Conservation (phyloP, 2,797 vertebrate species). For the Crax fasciolata region DNA sequence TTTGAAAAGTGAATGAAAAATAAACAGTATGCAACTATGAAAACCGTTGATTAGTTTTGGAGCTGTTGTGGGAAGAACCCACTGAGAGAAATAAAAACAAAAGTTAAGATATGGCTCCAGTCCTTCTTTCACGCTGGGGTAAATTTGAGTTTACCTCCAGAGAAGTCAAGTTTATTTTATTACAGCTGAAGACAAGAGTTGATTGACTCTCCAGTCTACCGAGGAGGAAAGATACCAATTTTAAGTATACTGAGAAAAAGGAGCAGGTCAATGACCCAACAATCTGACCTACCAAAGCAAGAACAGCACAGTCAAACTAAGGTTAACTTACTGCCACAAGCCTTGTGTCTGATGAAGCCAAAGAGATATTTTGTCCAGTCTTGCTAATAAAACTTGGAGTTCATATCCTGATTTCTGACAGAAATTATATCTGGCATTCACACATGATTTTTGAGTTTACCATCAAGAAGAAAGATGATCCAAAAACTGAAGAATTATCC, state of each 20-base stretch:
- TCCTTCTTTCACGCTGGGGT: background rate
- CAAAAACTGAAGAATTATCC: background rate
- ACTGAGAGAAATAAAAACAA: background rate
- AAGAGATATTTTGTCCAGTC: background rate
- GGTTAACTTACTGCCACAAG: background rate
- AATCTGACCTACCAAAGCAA: background rate
- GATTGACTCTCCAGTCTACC: background rate
- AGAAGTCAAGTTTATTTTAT: background rate
- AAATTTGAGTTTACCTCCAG: background rate
- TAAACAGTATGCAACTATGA: background rate
- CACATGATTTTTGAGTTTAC: background rate
- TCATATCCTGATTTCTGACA: background rate
- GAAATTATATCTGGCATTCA: rapidly evolving
- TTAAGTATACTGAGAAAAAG: background rate
- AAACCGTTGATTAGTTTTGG: background rate
- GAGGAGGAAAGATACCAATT: background rate
- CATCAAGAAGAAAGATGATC: background rate
- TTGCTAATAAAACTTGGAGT: background rate
- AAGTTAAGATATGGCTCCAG: background rate
- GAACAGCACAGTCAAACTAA: background rate
- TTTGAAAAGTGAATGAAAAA: background rate
- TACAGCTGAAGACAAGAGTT: background rate
- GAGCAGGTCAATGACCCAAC: background rate
- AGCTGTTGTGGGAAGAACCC: background rate
- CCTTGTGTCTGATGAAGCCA: background rate